Evolutionary conservation across 2,113 vertebrate species (phyloP), one percentile per base, ranked within the genome.

Genomic region (Echinops telfairi): DNA sequence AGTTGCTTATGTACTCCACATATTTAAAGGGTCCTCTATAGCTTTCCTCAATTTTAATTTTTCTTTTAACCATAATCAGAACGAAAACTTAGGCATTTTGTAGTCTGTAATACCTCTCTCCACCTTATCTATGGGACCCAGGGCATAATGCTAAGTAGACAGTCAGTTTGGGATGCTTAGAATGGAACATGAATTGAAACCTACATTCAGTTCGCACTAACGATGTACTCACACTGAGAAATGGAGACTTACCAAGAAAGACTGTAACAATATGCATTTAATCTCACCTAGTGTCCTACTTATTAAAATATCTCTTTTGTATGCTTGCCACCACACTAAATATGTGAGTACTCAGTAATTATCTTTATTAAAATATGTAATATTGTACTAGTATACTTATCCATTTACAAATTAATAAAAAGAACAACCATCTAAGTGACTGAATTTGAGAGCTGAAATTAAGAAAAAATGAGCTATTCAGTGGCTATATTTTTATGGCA

Each of bases 161-260:
- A 86, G 86, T 70, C 90, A 83, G 76, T 14, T 64, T 73, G 87
- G 53, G 15, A 93, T 86, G 58, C 66, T 81, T 86, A 53, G 86
- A 27, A 89, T 88, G 40, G 83, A 57, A 27, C 58, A 31, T 84
- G 90, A 75, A 71, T 9, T 86, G 68, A 84, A 89, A 47, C 40
- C 92, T 93, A 84, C 0, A 84, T 60, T 82, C 95, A 62, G 53
- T 90, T 86, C 92, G 86, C 79, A 75, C 66, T 66, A 90, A 33
- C 22, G 94, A 87, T 64, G 86, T 40, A n/a, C 78, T 91, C 85
- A 85, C 70, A 83, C 1, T 66, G 94, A 89, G 83, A 92, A 85
- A 80, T 80, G 83, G 68, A 89, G 85, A 81, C 58, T 84, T 86
- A 89, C 87, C 84, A 64, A 89, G n/a, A 78, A 64, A 89, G n/a